A percentile compares a stretch with the other conserved stretches of the same genome.
Evolutionary conservation across 1,140 invertebrate genomes (phyloP).

Genomic region (Cydia amplana): DNA sequence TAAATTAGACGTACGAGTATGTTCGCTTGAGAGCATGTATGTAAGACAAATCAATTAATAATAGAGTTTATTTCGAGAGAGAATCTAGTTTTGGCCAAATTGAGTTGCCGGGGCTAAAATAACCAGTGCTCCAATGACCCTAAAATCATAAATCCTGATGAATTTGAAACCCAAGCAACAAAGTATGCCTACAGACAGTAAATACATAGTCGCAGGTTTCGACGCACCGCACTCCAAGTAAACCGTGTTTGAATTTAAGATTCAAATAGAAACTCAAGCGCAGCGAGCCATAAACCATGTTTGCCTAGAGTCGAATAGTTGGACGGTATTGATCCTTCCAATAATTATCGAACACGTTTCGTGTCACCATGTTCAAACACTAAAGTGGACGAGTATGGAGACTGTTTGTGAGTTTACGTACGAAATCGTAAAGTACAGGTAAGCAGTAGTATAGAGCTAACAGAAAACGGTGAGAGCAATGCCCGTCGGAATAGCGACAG

Average conservation of each 20-base stretch:
- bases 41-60: no score
- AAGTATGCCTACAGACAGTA: no score
- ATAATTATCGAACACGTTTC: constrained; percentile 79
- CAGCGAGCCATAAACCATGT: constrained; percentile 69
- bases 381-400: constrained; percentile 69
- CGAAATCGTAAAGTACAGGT: constrained; percentile 64
- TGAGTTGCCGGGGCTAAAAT: no score
- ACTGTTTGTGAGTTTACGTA: constrained; percentile 71
- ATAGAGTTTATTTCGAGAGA: no score
- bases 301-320: constrained; percentile 73
- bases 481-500: constrained; percentile 37
- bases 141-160: no score
- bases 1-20: no score
- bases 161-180: no score
- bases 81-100: no score
- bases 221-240: constrained; percentile 52
- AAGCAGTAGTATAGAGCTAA: constrained; percentile 72
- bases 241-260: constrained; percentile 68
- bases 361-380: constrained; percentile 73
- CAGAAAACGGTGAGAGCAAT: constrained; percentile 60
- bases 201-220: constrained; percentile 35
- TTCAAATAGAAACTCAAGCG: constrained; percentile 74
- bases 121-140: no score
- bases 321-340: constrained; percentile 77
- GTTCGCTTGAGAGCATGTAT: no score